These are phyloP conservation scores for Netelia melanura DNA, from an alignment of 2,888 invertebrate genomes.

Conservation along the genomic window DNA sequence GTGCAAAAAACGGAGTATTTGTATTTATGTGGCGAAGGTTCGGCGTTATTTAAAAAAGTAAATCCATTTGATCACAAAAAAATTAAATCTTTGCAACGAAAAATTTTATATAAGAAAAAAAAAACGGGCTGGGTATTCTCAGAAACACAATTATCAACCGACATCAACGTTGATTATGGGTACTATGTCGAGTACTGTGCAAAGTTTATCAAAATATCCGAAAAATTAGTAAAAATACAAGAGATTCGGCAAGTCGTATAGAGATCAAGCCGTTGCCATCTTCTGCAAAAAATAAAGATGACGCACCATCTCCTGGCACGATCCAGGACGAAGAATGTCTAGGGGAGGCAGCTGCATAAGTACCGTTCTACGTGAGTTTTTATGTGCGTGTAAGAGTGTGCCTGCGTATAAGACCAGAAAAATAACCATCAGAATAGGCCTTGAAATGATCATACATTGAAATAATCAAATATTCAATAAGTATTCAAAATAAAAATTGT, in stretches of 20 bases:
- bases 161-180: no score
- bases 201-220: no score
- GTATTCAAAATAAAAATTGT: background rate
- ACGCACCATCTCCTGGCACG: no score
- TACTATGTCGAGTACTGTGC: no score
- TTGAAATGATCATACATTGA: background rate
- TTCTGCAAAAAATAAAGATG: no score
- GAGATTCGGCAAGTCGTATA: no score
- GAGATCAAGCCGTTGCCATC: no score
- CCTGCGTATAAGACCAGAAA: background rate
- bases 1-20: background rate
- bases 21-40: background rate
- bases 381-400: background rate
- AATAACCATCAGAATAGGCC: background rate
- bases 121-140: no score
- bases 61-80: background rate
- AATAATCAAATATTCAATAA: constrained; percentile 1
- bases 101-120: no score
- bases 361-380: background rate
- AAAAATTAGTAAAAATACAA: no score
- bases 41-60: background rate
- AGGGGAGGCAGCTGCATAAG: background rate
- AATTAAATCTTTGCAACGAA: no score
- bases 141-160: no score
- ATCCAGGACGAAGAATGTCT: background rate